phyloP scores from a whole-genome alignment of 2,888 invertebrate genomes.

The Pyrgus malvae region DNA sequence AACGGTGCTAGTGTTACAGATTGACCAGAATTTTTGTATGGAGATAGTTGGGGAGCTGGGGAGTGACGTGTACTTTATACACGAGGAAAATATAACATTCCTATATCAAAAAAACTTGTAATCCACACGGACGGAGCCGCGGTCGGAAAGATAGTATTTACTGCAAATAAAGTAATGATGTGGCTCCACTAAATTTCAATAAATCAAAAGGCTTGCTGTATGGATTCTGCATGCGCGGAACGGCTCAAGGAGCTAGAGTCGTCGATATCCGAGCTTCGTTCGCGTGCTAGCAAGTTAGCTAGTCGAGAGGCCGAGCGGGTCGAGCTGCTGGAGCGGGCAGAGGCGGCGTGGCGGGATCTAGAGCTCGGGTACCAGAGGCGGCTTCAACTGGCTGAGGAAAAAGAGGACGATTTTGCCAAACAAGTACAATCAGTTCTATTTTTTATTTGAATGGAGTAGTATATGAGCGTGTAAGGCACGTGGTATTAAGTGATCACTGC shows the following conservation, averaged over 20 bases:
- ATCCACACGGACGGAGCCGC: too few relatives aligned
- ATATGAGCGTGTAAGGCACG: too few relatives aligned
- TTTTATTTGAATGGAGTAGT: too few relatives aligned
- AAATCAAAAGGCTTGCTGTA: conserved; percentile 52
- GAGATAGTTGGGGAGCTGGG: too few relatives aligned
- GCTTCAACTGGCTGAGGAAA: conserved; percentile 52
- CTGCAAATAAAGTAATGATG: too few relatives aligned
- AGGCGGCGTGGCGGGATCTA: conserved; percentile 66
- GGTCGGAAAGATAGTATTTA: too few relatives aligned
- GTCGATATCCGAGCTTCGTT: conserved; percentile 48
- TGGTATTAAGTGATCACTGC: too few relatives aligned
- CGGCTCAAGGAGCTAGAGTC: conserved; percentile 49
- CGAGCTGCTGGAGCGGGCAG: conserved; percentile 64
- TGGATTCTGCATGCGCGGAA: conserved; percentile 49
- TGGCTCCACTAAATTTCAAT: not conserved
- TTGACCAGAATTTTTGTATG: too few relatives aligned
- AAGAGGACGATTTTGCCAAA: conserved; percentile 54
- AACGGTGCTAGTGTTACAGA: too few relatives aligned
- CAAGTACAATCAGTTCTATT: conserved; percentile 42
- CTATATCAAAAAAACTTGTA: too few relatives aligned
- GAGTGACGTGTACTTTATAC: too few relatives aligned
- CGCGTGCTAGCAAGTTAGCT: conserved; percentile 53
- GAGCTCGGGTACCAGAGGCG: conserved; percentile 62
- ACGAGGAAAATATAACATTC: too few relatives aligned
- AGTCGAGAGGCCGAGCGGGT: conserved; percentile 59